Evolutionary conservation across 2,113 vertebrate genomes (phyloP).

Genomic region (Cavia aperea): DNA sequence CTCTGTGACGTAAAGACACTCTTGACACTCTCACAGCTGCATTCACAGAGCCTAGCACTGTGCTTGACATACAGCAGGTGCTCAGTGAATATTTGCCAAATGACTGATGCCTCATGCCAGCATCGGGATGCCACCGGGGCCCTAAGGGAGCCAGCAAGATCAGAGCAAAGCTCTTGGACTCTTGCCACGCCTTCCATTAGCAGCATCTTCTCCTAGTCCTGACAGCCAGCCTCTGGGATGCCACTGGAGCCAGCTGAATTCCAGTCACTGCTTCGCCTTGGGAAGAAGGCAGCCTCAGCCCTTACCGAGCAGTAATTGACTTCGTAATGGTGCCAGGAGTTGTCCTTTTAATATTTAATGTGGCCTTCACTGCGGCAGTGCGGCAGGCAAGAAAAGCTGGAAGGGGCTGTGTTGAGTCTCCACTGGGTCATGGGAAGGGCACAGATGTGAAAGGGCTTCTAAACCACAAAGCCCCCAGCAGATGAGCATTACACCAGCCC

Average conservation of each 20-base stretch:
- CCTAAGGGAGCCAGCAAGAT: not conserved
- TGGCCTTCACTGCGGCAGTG: conserved; percentile 26
- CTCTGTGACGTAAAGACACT: not conserved
- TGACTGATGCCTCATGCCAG: not conserved
- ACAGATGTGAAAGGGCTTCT: not conserved
- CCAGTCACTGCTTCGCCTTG: conserved; percentile 55
- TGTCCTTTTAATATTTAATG: conserved; percentile 58
- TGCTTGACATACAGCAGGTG: conserved; percentile 11
- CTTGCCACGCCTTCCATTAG: conserved; percentile 59
- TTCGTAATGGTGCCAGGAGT: conserved; percentile 29
- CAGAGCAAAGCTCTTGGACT: conserved; percentile 33
- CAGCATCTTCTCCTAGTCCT: conserved; percentile 15
- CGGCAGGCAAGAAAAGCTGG: not conserved
- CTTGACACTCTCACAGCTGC: not conserved
- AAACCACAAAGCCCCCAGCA: not conserved
- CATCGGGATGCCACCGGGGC: not conserved
- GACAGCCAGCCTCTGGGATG: not conserved
- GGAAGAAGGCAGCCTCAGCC: conserved; percentile 44
- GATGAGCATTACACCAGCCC: not conserved
- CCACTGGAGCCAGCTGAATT: conserved; percentile 50
- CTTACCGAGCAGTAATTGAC: conserved; percentile 21
- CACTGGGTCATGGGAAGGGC: not conserved
- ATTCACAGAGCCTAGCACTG: not conserved
- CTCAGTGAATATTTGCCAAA: not conserved
- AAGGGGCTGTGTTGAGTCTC: not conserved